Percentiles rank a stretch among this genome's conserved stretches.
These are phyloP conservation scores for Ictalurus furcatus DNA, from an alignment of 2,113 vertebrate species.

Conservation along the genomic window DNA sequence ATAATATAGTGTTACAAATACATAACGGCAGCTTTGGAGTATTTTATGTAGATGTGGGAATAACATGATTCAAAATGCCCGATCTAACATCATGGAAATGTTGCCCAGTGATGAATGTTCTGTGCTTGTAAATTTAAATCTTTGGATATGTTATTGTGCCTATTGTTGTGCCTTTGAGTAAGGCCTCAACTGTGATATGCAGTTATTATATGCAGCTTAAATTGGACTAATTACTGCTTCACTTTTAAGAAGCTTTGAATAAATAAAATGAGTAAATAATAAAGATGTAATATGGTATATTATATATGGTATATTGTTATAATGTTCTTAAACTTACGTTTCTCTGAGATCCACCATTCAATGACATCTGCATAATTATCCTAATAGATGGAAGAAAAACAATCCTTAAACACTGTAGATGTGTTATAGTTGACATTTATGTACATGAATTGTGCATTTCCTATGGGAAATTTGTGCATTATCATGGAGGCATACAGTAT, in stretches of 20 bases:
- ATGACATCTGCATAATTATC: constrained; percentile 55
- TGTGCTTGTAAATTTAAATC: neutral
- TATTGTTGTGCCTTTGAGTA: neutral
- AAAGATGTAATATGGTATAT: neutral
- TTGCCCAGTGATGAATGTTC: neutral
- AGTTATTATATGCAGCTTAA: neutral
- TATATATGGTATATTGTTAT: neutral
- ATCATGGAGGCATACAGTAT: neutral
- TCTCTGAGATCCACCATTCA: constrained; percentile 72
- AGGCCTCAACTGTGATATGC: neutral
- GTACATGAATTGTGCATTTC: neutral
- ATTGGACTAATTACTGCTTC: neutral
- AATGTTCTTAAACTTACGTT: constrained; percentile 51
- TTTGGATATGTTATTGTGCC: neutral
- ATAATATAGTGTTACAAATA: neutral
- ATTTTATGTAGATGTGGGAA: neutral
- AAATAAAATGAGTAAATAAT: neutral
- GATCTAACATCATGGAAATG: neutral
- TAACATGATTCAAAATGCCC: neutral
- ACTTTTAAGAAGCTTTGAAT: neutral
- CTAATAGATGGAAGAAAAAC: neutral
- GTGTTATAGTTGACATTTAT: neutral
- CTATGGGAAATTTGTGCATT: neutral
- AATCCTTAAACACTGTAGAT: neutral
- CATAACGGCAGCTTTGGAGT: neutral